Percentiles rank a stretch among this genome's conserved stretches.
Conservation (phyloP, 2,888 invertebrate genomes). For the Coecobrya sp. region DNA sequence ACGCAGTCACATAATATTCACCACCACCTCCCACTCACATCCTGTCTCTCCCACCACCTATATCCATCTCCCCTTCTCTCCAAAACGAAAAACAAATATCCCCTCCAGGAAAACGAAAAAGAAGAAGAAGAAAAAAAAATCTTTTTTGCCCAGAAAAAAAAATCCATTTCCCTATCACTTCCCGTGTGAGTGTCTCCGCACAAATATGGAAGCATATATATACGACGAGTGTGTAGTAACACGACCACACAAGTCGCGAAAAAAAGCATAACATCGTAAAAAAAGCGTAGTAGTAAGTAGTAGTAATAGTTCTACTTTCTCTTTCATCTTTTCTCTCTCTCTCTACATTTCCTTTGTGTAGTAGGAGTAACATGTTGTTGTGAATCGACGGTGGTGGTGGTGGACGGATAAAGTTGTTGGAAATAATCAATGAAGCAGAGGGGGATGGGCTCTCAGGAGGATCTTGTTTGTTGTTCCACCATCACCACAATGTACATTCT, state of each 20-base stretch:
- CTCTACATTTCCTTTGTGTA: not conserved
- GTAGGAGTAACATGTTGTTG: constrained; percentile 25
- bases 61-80: no score
- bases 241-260: not conserved
- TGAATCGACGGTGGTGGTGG: not conserved
- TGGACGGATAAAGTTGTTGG: not conserved
- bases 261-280: constrained; percentile 18
- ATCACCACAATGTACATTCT: not conserved
- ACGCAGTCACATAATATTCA: no score
- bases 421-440: constrained; percentile 78
- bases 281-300: not conserved
- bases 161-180: no score
- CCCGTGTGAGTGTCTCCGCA: no score
- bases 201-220: no score
- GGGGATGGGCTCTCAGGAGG: constrained; percentile 68
- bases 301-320: constrained; percentile 50
- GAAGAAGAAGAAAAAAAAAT: no score
- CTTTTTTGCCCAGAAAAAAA: no score
- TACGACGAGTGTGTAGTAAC: not conserved
- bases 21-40: no score
- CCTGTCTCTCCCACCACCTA: no score
- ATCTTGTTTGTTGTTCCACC: constrained; percentile 1
- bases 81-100: no score
- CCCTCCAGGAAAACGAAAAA: no score
- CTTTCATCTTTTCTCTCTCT: constrained; percentile 43